These are phyloP conservation scores for Lathamus discolor DNA, from an alignment of 2,113 vertebrate genomes.

Conservation along the genomic window DNA sequence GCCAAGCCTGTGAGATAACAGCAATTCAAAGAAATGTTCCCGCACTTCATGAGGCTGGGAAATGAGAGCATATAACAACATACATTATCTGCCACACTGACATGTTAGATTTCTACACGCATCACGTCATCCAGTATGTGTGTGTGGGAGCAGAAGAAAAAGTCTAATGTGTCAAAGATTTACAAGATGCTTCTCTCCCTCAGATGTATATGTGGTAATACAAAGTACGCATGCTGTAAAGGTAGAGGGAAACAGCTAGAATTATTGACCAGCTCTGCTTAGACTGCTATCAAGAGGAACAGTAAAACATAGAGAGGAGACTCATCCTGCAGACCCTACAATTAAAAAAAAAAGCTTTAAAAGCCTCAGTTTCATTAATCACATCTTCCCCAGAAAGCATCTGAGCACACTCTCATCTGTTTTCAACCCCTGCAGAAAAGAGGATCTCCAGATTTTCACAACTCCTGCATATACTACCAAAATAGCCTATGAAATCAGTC, in stretches of 20 bases:
- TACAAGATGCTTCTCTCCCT: background rate
- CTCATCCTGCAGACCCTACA: background rate
- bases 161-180: background rate
- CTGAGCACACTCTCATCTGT: background rate
- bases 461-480: background rate
- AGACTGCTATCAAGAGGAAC: fast-evolving
- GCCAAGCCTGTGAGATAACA: background rate
- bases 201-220: too few species aligned
- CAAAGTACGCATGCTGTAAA: fast-evolving
- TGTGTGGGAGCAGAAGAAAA: background rate
- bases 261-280: background rate
- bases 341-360: background rate
- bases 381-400: too few species aligned
- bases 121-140: background rate
- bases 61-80: background rate
- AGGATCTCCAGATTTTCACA: background rate
- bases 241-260: background rate
- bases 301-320: background rate
- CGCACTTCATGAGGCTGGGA: background rate
- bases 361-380: background rate
- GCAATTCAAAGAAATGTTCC: background rate
- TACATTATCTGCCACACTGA: background rate
- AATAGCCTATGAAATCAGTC: background rate
- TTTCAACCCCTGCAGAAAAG: background rate
- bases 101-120: background rate